A percentile compares a stretch with the other conserved stretches of the same genome.
Conservation (phyloP, 2,113 vertebrate species). For the Argyrosomus japonicus region DNA sequence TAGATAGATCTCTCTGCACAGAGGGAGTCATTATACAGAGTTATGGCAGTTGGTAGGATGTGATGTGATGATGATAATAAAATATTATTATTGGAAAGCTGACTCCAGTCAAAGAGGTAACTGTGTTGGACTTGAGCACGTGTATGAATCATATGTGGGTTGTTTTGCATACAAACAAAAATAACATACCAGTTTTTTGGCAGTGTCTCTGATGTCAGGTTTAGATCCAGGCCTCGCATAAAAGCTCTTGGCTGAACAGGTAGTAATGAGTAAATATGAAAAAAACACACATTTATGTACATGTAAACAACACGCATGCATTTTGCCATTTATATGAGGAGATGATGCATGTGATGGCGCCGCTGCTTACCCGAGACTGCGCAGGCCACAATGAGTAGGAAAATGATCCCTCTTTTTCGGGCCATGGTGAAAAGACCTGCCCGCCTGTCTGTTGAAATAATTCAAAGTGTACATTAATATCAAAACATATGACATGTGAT, state of each 20-base stretch:
- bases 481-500: background rate
- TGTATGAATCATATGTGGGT: background rate
- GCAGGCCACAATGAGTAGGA: slow-evolving; percentile 42
- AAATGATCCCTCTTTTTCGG: slow-evolving; percentile 22
- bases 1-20: too few species aligned
- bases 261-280: background rate
- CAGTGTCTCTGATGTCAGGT: slow-evolving; percentile 30
- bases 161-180: background rate
- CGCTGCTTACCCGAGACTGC: slow-evolving; percentile 52
- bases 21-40: too few species aligned
- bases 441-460: background rate
- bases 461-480: background rate
- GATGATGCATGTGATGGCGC: background rate
- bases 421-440: slow-evolving; percentile 53
- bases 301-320: background rate
- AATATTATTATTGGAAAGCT: background rate
- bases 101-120: background rate
- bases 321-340: background rate
- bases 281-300: background rate
- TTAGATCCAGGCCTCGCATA: background rate
- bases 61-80: too few species aligned
- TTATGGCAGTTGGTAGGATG: too few species aligned
- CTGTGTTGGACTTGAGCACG: slow-evolving; percentile 3
- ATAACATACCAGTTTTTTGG: slow-evolving; percentile 71
- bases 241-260: slow-evolving; percentile 37